Evolutionary conservation across 64 coral and sea anemone species (phyloP).

Genomic region (Montipora efflorescens): DNA sequence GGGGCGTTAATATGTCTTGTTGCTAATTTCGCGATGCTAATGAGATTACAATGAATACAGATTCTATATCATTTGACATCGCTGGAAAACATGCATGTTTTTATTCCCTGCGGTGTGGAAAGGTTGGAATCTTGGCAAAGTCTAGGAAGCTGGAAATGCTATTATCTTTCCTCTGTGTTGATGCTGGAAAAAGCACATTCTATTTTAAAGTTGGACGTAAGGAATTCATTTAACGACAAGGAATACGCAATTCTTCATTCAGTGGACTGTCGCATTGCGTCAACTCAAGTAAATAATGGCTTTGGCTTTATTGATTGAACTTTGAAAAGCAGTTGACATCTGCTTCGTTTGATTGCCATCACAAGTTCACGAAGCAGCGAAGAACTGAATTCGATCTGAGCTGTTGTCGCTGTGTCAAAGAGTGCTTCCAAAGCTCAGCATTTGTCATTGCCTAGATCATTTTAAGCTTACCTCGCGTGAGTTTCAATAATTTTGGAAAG

Average conservation of each 20-base stretch:
- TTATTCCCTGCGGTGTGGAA: neutral
- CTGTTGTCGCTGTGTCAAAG: neutral
- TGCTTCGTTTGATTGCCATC: neutral
- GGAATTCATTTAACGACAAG: constrained; percentile 33
- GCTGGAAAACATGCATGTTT: constrained; percentile 14
- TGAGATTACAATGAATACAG: neutral
- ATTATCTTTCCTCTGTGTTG: constrained; percentile 1
- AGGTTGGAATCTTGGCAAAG: neutral
- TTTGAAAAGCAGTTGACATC: neutral
- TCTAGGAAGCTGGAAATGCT: neutral
- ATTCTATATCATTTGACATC: neutral
- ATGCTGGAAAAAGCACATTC: neutral
- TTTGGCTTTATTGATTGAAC: neutral
- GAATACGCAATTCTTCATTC: neutral
- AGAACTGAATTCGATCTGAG: neutral
- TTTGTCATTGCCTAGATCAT: no score
- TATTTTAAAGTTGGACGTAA: neutral
- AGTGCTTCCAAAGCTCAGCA: no score
- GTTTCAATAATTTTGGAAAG: no score
- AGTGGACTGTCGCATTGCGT: neutral
- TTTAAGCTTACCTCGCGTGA: no score
- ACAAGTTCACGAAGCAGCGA: neutral
- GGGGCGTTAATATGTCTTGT: no score
- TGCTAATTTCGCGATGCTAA: neutral
- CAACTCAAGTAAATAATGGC: neutral